Evolutionary conservation across 2,888 invertebrate species (phyloP), one percentile per base, ranked within the genome.

Genomic region (Autographa pulchrina): DNA sequence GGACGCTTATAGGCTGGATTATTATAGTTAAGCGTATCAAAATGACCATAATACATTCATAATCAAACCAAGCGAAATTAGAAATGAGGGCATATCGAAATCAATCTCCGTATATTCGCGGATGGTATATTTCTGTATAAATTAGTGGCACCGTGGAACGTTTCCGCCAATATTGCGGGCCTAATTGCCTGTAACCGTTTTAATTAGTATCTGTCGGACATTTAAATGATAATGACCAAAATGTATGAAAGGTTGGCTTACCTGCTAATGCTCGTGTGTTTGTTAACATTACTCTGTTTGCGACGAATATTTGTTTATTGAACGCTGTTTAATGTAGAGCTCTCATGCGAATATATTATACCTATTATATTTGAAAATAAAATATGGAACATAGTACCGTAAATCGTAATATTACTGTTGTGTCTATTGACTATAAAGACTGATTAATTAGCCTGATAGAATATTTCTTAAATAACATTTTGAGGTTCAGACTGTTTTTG

Each of bases 111-210:
- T 76, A 76, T 65, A 65, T 68, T 68, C 65, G 68, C 65, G 41
- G 60, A 68, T 54, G 67, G 60, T 71, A 80, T 75, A 76, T 82
- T 74, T 75, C 78, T 78, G 82, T 83, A 74, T 77, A 81, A 85
- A 79, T 78, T 78, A 84, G 38, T 38, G 35, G 35, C 32, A 35
- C 35, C 35, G 35, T 77, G 78, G 77, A 78, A 77, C 68, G 78
- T 80, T 84, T 78, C 74, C 80, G 74, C 78, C 81, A 82, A 87
- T 86, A 83, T 87, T 86, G 86, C 73, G 81, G 74, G 76, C 69
- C 82, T 86, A 89, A 89, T 89, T 89, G 85, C 75, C 87, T 84
- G 86, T 85, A 85, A 86, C 85, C 71, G 80, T 86, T 88, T 88
- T 87, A 88, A 88, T 89, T 86, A 85, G 87, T 85, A 83, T 74